Conservation (phyloP, 2,113 vertebrate species). For the Mionectes macconnelli region DNA sequence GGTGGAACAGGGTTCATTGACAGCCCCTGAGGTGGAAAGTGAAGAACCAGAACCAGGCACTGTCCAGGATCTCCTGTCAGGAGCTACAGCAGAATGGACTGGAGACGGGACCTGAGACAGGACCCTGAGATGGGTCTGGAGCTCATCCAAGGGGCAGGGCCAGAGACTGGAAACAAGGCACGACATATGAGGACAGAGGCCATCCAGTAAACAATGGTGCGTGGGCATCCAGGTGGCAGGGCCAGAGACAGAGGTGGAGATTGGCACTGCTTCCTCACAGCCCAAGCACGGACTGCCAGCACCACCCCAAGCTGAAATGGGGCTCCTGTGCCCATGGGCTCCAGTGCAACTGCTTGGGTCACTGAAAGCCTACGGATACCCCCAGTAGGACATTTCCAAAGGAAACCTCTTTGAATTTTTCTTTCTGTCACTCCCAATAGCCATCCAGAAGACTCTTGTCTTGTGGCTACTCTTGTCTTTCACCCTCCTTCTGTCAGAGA, state of each 20-base stretch:
- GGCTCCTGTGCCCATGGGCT: rapidly evolving
- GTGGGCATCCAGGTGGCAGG: background rate
- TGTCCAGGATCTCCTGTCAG: background rate
- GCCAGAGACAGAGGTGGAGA: background rate
- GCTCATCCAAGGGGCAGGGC: background rate
- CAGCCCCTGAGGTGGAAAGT: background rate
- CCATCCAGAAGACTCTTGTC: background rate
- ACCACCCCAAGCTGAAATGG: background rate
- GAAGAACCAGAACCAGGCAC: background rate
- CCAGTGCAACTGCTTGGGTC: background rate
- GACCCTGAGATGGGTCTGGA: background rate
- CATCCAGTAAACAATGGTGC: background rate
- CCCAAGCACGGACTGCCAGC: too few species aligned
- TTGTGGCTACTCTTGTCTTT: background rate
- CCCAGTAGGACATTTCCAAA: background rate
- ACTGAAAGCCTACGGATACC: background rate
- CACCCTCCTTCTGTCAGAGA: background rate
- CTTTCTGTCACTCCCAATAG: background rate
- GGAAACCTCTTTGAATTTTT: background rate
- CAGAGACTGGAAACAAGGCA: background rate
- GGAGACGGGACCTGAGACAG: background rate
- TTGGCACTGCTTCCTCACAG: background rate
- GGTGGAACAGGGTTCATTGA: background rate
- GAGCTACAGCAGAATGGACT: background rate
- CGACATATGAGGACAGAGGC: background rate